These are phyloP conservation scores for Emys orbicularis DNA, from an alignment of 2,797 vertebrate species.

Conservation along the genomic window DNA sequence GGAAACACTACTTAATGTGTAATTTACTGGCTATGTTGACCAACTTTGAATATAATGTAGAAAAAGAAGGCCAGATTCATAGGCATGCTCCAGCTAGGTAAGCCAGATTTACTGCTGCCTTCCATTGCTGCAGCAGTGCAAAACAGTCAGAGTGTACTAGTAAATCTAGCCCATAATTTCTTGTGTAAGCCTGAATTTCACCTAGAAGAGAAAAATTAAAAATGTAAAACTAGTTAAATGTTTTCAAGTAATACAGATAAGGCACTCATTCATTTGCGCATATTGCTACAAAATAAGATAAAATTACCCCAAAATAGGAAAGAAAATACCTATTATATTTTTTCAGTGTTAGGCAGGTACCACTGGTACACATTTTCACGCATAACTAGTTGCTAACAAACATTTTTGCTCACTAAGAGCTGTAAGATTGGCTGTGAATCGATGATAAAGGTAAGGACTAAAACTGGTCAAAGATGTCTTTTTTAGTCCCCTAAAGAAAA, in stretches of 20 bases:
- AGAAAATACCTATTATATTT: slow-evolving; percentile 26
- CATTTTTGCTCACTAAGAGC: slow-evolving; percentile 1
- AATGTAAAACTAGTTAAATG: background rate
- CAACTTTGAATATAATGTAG: background rate
- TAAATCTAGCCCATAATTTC: too few relatives aligned
- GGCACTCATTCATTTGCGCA: background rate
- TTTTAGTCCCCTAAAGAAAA: slow-evolving; percentile 12
- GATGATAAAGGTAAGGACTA: background rate
- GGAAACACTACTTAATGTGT: too few relatives aligned
- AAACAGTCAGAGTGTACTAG: too few relatives aligned
- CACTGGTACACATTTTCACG: slow-evolving; percentile 13
- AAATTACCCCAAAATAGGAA: slow-evolving; percentile 1
- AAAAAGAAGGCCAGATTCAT: background rate
- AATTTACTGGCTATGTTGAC: background rate
- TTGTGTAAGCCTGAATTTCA: background rate
- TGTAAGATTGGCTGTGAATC: background rate
- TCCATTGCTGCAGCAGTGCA: background rate
- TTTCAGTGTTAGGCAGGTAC: background rate
- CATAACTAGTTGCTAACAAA: slow-evolving; percentile 13
- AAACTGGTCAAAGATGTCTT: slow-evolving; percentile 7
- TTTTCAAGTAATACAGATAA: background rate
- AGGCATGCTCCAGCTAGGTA: background rate
- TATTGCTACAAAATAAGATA: background rate
- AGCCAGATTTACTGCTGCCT: background rate
- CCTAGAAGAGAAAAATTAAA: background rate